A percentile compares a stretch with the other conserved stretches of the same genome.
These are phyloP conservation scores for Pangasius mekongensis DNA, from an alignment of 2,797 vertebrate species.

Conservation along the genomic window DNA sequence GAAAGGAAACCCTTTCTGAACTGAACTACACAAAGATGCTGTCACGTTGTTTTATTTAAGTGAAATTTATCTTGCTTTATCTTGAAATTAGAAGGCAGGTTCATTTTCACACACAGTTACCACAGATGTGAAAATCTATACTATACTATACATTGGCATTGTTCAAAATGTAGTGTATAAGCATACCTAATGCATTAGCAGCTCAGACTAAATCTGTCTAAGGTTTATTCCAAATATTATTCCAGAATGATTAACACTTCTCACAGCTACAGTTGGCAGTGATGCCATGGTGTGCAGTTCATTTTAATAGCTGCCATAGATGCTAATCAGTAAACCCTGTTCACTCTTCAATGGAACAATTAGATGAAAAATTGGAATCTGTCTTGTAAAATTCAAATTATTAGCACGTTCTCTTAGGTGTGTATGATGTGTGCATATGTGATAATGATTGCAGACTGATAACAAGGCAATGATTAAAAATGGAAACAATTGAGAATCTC, in stretches of 20 bases:
- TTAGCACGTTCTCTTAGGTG: background rate
- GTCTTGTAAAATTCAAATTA: constrained; percentile 10
- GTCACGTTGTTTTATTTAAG: constrained; percentile 46
- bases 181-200: background rate
- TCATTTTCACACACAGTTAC: background rate
- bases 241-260: background rate
- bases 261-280: constrained; percentile 14
- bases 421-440: background rate
- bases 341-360: constrained; percentile 5
- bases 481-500: background rate
- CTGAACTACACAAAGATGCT: constrained; percentile 53
- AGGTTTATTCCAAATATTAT: constrained; percentile 3
- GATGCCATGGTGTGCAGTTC: constrained; percentile 8
- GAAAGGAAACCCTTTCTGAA: constrained; percentile 25
- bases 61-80: background rate
- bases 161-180: background rate
- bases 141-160: background rate
- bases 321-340: background rate
- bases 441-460: background rate
- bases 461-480: constrained; percentile 12
- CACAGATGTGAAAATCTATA: background rate
- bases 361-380: constrained; percentile 1
- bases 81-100: background rate
- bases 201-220: background rate
- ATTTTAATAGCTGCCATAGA: constrained; percentile 12